phyloP scores from a whole-genome alignment of 2,888 invertebrate genomes.

The Ectemnius cavifrons region DNA sequence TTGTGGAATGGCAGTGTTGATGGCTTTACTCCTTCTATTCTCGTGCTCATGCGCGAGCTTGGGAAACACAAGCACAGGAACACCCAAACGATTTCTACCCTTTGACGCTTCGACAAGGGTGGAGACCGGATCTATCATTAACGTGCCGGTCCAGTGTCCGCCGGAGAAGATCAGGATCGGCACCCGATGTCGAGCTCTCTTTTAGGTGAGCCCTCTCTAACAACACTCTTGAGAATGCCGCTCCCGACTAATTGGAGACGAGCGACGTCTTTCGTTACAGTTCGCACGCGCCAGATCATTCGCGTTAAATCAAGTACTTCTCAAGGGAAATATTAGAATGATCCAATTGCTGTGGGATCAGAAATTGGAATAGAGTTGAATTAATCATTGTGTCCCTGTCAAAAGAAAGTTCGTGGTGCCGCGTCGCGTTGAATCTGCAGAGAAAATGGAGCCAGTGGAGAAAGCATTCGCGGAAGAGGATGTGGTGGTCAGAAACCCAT shows the following conservation, averaged over 20 bases:
- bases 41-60: constrained; percentile 18
- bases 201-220: constrained; percentile 61
- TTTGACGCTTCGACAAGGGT: constrained; percentile 49
- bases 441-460: background rate
- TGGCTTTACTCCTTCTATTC: constrained; percentile 34
- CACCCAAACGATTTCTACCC: constrained; percentile 53
- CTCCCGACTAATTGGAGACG: no score
- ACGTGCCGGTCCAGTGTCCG: constrained; percentile 68
- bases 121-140: constrained; percentile 65
- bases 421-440: no score
- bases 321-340: no score
- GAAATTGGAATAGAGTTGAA: no score
- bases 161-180: constrained; percentile 64
- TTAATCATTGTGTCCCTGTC: no score
- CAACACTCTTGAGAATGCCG: no score
- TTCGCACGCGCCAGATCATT: no score
- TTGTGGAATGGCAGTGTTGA: constrained; percentile 41
- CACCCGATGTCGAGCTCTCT: constrained; percentile 68
- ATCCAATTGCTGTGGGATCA: no score
- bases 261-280: no score
- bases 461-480: constrained; percentile 6
- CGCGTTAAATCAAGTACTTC: no score
- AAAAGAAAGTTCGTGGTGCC: no score
- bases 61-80: constrained; percentile 21
- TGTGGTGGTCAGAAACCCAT: constrained; percentile 1